These are phyloP conservation scores for Leptinotarsa juncta DNA, from an alignment of 2,888 invertebrate species.

Conservation along the genomic window DNA sequence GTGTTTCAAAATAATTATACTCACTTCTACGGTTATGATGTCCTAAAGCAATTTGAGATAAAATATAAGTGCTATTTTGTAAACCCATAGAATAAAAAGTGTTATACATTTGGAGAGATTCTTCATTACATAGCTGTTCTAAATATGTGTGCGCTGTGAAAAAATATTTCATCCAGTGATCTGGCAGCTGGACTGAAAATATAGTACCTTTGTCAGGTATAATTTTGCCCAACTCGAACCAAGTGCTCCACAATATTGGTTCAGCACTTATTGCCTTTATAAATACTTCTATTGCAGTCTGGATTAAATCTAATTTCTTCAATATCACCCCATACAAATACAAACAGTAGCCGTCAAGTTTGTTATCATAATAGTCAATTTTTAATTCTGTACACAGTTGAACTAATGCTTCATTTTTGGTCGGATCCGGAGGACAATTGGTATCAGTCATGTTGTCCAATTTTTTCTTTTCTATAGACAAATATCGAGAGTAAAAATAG, in stretches of 20 bases:
- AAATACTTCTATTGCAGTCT: constrained; percentile 82
- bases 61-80: constrained; percentile 87
- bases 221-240: constrained; percentile 90
- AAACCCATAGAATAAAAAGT: constrained; percentile 84
- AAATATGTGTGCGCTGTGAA: constrained; percentile 91
- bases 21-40: constrained; percentile 92
- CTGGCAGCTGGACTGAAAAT: constrained; percentile 76
- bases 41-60: constrained; percentile 92
- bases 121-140: constrained; percentile 90
- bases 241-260: constrained; percentile 94
- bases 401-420: constrained; percentile 69
- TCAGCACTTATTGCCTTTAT: constrained; percentile 81
- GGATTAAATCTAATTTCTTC: constrained; percentile 84
- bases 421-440: constrained; percentile 71
- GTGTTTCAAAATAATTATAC: constrained; percentile 25
- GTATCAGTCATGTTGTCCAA: constrained; percentile 80
- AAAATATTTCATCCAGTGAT: constrained; percentile 95
- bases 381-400: constrained; percentile 71
- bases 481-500: constrained; percentile 86
- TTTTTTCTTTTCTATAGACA: constrained; percentile 91
- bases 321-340: constrained; percentile 93
- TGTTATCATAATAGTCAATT: constrained; percentile 70
- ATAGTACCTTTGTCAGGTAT: constrained; percentile 79
- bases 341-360: constrained; percentile 87
- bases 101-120: constrained; percentile 86